phyloP scores from a whole-genome alignment of 2,113 vertebrate genomes.

The Cheilinus undulatus region DNA sequence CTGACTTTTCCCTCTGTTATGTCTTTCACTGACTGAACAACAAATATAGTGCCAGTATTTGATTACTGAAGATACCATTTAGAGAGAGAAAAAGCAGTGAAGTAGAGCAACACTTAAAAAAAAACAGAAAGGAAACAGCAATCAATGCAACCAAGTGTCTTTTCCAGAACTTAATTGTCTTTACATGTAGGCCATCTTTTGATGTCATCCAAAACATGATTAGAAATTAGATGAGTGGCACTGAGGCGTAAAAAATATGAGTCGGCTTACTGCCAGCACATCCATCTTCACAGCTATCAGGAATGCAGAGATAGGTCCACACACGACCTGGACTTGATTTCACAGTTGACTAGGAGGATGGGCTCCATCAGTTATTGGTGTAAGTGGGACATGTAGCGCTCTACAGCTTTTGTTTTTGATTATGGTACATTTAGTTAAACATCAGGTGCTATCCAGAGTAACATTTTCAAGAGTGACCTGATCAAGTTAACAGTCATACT shows the following conservation, averaged over 20 bases:
- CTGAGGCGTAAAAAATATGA: constrained; percentile 76
- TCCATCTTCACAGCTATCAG: constrained; percentile 72
- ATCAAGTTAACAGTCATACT: too few relatives aligned
- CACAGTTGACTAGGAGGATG: constrained; percentile 9
- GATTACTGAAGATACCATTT: background rate
- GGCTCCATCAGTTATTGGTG: background rate
- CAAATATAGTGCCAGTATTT: background rate
- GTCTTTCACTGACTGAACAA: constrained; percentile 4
- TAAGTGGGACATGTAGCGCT: constrained; percentile 8
- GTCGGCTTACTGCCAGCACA: constrained; percentile 71
- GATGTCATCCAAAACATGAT: constrained; percentile 61
- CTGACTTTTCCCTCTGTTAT: background rate
- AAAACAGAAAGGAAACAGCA: constrained; percentile 31
- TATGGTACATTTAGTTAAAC: too few relatives aligned
- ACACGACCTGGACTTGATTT: constrained; percentile 38
- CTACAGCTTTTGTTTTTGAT: background rate
- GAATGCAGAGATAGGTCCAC: constrained; percentile 66
- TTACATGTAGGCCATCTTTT: constrained; percentile 66
- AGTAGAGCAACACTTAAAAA: background rate
- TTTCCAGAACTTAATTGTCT: constrained; percentile 58
- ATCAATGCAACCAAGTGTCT: constrained; percentile 52
- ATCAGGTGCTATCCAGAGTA: background rate
- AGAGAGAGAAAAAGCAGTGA: constrained; percentile 11
- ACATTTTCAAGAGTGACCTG: too few relatives aligned
- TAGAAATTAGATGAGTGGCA: constrained; percentile 73